Evolutionary conservation across 2,113 vertebrate species (phyloP), one percentile per base, ranked within the genome.

Genomic region (Aphyosemion australe): DNA sequence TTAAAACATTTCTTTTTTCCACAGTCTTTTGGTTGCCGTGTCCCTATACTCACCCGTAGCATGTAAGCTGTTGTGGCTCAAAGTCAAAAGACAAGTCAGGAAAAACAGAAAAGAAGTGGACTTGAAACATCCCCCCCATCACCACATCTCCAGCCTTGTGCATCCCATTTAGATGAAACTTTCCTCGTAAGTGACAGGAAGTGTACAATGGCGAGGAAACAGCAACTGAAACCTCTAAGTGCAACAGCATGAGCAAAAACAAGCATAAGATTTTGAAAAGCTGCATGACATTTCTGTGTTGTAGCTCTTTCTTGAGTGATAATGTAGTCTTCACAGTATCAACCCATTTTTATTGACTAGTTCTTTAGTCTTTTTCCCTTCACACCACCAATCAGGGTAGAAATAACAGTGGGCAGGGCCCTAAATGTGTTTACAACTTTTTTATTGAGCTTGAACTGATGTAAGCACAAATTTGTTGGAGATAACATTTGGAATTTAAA

Each of bases 81-180:
- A 74, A 82, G 8, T 41, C 74, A 42, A 76, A 87, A 20, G 79
- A 60, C 48, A 76, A 8, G 3, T 84, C 68, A 65, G 82, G 69
- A 53, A 71, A 76, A 1, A 45, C 2, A n/a, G 79, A 70, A 41
- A 68, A 68, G 8, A 71, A 82, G 45, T 84, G 54, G 0, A 73
- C 8, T 45, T 32, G 4, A 74, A 87, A 87, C 7, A 87, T 10
- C 2, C 84, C 84, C 45, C 84, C 84, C 1, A 87, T 26, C 21
- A 82, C 19, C 15, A 87, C 59, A 80, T 87, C 76, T 50, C 82
- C 84, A 42, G 50, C 2, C 19, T 71, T 78, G 34, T 82, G 76
- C 51, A 87, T 70, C 34, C 61, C 74, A 53, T 82, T 87, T 6
- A 78, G 61, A 49, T 68, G 14, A 76, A 87, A 87, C 12, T 65